Base-by-base conservation (phyloP, 2,888 invertebrate species). In the Cremastinae sp. region DNA sequence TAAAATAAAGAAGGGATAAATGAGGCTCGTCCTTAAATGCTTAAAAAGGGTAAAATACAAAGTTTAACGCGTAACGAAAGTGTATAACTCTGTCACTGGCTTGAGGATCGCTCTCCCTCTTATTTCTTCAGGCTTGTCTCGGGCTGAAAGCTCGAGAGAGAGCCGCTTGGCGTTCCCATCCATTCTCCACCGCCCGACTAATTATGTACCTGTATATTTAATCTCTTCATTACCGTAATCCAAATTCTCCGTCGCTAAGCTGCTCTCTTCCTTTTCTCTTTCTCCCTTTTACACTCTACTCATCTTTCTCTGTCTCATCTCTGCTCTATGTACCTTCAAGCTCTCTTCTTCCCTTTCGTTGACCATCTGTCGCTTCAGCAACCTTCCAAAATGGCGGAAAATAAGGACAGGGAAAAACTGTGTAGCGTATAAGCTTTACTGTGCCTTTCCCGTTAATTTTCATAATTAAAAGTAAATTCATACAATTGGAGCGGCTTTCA, bases 191-290 rank as follows among this genome's bases (percentile, higher is more conserved):
- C 65, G 41, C 49, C 71, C 61, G 74, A 69, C 76, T 76, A 76
- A 79, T 76, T 72, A 79, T 79, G 74, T 76, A 76, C 76, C 78
- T 74, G 75, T 74, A 77, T 79, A 79, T 82, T 79, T 82, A 80
- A 82, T 82, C 78, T 79, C 78, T 82, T 82, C 79, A 82, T 82
- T 81, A 81, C 68, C 75, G 79, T 79, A 81, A 80, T 80, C 79
- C 75, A 66, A 71, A 75, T 74, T 61, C 71, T 66, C 66, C 58
- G 74, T 70, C 73, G 61, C 28, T 20, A 41, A 47, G 39, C 35
- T 47, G 0, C 1, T 14, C 12, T 20, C 22, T 49, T 41, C 28
- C 28, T 28, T 28, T 28, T 28, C 28, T 28, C 28, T 5, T 28
- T 28, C 5, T 28, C 28, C 28, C 5, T 28, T 2, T 5, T 28